A percentile compares a stretch with the other conserved stretches of the same genome.
Conservation (phyloP, 2,797 vertebrate species). For the Acanthopagrus latus region DNA sequence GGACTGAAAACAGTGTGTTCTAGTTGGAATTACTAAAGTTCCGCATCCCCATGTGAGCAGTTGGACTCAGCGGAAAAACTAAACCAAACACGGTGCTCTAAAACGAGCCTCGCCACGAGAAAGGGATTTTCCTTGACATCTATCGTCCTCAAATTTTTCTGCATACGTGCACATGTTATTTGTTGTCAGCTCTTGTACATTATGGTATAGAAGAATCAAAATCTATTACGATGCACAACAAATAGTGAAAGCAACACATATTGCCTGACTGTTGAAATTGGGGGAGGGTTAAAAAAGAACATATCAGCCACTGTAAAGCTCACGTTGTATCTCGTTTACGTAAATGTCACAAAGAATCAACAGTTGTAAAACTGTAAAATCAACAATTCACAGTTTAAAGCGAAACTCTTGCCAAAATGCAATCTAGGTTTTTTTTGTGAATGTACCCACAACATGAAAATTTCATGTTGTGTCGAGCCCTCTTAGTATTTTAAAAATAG, state of each 20-base stretch:
- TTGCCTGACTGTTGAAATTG: too few species aligned
- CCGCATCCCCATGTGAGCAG: conserved; percentile 19
- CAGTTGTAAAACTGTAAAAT: too few species aligned
- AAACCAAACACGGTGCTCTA: conserved; percentile 40
- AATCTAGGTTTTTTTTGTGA: too few species aligned
- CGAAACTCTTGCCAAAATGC: too few species aligned
- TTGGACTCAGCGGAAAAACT: conserved; percentile 38
- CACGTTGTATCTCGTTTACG: too few species aligned
- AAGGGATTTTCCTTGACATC: neutral
- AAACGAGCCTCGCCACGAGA: conserved; percentile 9
- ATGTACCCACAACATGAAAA: too few species aligned
- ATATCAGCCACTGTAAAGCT: too few species aligned
- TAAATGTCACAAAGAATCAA: too few species aligned
- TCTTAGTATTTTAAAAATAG: too few species aligned
- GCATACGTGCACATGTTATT: neutral
- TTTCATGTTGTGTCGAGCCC: too few species aligned
- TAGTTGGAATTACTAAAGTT: conserved; percentile 49
- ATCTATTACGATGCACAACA: neutral
- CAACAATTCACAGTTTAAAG: too few species aligned
- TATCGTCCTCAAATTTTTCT: neutral
- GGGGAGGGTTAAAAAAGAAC: too few species aligned
- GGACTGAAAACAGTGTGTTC: conserved; percentile 10
- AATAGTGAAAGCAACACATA: neutral
- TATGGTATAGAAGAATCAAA: neutral
- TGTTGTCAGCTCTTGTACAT: neutral